Base-by-base conservation (phyloP, 2,797 vertebrate genomes). In the Tarsius wallacei region DNA sequence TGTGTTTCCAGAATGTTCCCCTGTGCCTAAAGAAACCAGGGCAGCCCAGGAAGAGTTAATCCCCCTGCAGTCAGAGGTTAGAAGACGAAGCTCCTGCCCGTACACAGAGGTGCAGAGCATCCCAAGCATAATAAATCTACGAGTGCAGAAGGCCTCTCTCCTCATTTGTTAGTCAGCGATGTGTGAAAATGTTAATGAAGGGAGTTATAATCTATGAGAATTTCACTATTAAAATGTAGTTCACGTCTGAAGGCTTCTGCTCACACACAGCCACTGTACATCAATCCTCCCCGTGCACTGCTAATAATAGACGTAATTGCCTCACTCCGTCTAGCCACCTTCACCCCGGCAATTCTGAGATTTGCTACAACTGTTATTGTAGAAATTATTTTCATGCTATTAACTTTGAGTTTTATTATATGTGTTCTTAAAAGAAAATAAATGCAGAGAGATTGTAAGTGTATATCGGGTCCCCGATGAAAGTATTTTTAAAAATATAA, bases 141-240 rank as follows among this genome's bases (percentile, higher is more conserved):
- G 78, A 96, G 98, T 98, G 98, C 98, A 98, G 99, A 98, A 98
- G 99, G 99, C 99, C 99, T 99, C 99, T 99, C 99, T 99, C 99
- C 99, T 99, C 99, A 99, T 99, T 99, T 99, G 99, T 99, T 99
- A 99, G 99, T 98, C 99, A 99, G 99, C 99, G 99, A 98, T 99
- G 99, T 99, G 99, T 99, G 99, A 99, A 99, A 99, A 99, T 99
- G 99, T 99, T 99, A 99, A 99, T 99, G 99, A 99, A 99, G 99
- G 99, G 99, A 99, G 99, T 99, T 99, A 99, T 99, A 99, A 99
- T 99, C 99, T 98, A 98, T 98, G 96, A 99, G 99, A 99, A 99
- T 99, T 99, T 99, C 98, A 98, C 99, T 96, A 99, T 99, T 99
- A 99, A 98, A 99, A 99, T 99, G 99, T 99, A 91, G 98, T 98